Evolutionary conservation across 2,888 invertebrate species (phyloP).

Genomic region (Clanis bilineata): DNA sequence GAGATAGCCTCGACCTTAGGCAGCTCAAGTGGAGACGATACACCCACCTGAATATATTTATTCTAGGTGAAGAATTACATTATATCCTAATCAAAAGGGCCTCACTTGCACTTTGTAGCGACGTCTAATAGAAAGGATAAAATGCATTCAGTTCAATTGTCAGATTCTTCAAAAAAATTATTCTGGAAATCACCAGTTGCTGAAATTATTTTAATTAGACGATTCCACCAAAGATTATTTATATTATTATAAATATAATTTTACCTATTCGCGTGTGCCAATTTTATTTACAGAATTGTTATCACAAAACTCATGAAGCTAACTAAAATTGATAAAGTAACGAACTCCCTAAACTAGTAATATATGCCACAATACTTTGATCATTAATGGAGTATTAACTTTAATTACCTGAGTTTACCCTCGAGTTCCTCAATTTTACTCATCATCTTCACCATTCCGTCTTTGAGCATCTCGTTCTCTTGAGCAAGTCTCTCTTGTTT

Average conservation of each 20-base stretch:
- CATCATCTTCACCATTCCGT: conserved; percentile 59
- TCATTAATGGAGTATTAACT: not conserved
- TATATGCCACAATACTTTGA: not conserved
- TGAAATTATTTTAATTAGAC: not conserved
- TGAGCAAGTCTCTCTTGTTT: conserved; percentile 51
- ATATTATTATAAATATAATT: too few relatives aligned
- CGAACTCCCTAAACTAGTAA: too few relatives aligned
- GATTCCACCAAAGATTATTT: too few relatives aligned
- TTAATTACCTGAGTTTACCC: conserved; percentile 62
- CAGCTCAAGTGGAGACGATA: too few relatives aligned
- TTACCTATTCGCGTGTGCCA: too few relatives aligned
- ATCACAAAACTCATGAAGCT: too few relatives aligned
- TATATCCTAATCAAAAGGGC: not conserved
- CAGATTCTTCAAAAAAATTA: not conserved
- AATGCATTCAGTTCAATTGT: conserved; percentile 1
- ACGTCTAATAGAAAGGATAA: not conserved
- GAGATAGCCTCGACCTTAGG: too few relatives aligned
- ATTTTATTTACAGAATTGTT: too few relatives aligned
- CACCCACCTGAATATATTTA: too few relatives aligned
- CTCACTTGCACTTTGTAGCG: not conserved
- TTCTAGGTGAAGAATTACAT: conserved; percentile 2
- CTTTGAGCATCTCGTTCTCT: conserved; percentile 58
- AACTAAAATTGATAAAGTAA: too few relatives aligned
- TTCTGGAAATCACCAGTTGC: not conserved
- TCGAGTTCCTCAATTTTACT: conserved; percentile 63